A percentile compares a stretch with the other conserved stretches of the same genome.
phyloP scores from a whole-genome alignment of 1,140 invertebrate genomes.

The Drosophila busckii region DNA sequence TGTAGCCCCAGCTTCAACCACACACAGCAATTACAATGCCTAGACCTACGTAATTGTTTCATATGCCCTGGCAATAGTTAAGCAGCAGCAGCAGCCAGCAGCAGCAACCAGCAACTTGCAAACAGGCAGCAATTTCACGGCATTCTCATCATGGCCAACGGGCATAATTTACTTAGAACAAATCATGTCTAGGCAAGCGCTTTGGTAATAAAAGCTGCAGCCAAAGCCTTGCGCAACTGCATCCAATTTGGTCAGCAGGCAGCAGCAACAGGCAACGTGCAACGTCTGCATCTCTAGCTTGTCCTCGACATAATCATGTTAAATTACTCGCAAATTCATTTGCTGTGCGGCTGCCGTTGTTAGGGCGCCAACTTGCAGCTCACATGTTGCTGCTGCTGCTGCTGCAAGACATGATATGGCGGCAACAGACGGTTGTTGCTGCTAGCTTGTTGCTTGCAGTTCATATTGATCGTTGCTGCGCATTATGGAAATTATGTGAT shows the following conservation, averaged over 20 bases:
- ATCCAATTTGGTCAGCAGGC: constrained; percentile 57
- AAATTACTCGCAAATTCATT: constrained; percentile 77
- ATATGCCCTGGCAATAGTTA: constrained; percentile 36
- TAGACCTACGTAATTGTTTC: constrained; percentile 64
- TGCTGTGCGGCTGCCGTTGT: constrained; percentile 53
- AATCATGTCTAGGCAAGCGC: constrained; percentile 57
- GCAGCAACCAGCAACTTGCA: constrained; percentile 17
- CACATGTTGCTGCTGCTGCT: constrained; percentile 34
- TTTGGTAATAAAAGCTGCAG: constrained; percentile 51
- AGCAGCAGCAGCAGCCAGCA: constrained; percentile 23
- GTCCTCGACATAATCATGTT: constrained; percentile 76
- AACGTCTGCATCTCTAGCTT: constrained; percentile 74
- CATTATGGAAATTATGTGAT: constrained; percentile 77
- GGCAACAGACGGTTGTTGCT: constrained; percentile 36
- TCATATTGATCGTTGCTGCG: constrained; percentile 68
- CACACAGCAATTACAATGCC: constrained; percentile 72
- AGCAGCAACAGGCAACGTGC: constrained; percentile 32
- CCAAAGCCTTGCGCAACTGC: constrained; percentile 62
- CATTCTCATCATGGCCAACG: constrained; percentile 64
- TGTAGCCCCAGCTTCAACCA: too few species aligned
- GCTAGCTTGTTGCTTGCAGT: constrained; percentile 70
- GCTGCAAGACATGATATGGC: constrained; percentile 66
- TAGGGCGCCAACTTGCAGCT: constrained; percentile 38
- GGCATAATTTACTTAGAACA: constrained; percentile 77
- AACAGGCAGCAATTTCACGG: constrained; percentile 34